These are phyloP conservation scores for Aromia moschata DNA, from an alignment of 2,888 invertebrate genomes.

Conservation along the genomic window DNA sequence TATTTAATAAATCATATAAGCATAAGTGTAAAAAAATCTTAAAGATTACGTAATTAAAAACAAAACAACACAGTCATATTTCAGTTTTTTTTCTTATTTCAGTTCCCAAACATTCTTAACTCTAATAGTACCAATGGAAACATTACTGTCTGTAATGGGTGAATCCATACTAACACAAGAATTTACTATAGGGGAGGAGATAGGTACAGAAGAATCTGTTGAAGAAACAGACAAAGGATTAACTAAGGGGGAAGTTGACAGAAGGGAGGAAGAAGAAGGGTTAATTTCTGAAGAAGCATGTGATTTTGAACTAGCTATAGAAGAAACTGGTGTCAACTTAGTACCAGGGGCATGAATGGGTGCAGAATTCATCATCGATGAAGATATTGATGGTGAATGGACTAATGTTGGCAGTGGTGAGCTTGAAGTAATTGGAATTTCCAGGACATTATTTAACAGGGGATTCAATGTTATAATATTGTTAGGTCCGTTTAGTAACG, in stretches of 20 bases:
- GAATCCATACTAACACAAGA: too few species aligned
- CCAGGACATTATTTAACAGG: constrained; percentile 5
- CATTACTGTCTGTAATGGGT: neutral
- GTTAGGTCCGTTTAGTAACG: neutral
- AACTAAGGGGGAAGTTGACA: too few species aligned
- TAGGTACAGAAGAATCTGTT: too few species aligned
- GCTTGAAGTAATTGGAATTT: neutral
- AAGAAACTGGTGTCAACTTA: neutral
- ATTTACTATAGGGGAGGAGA: too few species aligned
- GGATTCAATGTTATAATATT: constrained; percentile 4
- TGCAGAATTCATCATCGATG: neutral
- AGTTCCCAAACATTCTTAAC: constrained; percentile 24
- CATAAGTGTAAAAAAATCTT: too few species aligned
- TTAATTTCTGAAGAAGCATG: neutral
- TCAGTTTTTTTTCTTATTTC: constrained; percentile 3
- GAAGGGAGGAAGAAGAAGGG: too few species aligned
- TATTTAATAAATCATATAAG: too few species aligned
- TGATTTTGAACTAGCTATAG: neutral
- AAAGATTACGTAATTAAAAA: too few species aligned
- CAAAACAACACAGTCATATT: too few species aligned
- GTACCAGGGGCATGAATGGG: neutral
- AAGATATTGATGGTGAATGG: neutral
- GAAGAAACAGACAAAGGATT: too few species aligned
- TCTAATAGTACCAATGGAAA: constrained; percentile 10
- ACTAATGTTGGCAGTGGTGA: neutral